These are phyloP conservation scores for Eueides isabella DNA, from an alignment of 1,140 invertebrate genomes.

Conservation along the genomic window DNA sequence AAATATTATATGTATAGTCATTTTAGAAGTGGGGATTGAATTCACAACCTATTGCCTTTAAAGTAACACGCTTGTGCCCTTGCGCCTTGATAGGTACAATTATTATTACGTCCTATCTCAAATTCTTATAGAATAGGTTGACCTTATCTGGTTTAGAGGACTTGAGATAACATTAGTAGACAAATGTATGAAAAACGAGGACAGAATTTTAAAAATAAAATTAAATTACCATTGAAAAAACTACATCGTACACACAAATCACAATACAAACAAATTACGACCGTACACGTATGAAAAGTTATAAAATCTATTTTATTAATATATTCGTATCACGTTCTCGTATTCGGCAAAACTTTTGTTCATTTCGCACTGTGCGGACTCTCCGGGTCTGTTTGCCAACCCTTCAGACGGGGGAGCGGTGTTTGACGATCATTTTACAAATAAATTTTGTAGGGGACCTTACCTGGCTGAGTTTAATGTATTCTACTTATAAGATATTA, in stretches of 20 bases:
- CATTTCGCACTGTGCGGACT: conserved; percentile 45
- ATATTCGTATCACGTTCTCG: conserved; percentile 47
- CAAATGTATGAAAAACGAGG: no score
- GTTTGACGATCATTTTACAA: conserved; percentile 75
- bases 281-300: not conserved
- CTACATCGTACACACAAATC: not conserved
- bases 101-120: no score
- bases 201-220: not conserved
- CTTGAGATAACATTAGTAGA: no score
- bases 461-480: conserved; percentile 45
- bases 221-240: not conserved
- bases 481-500: conserved; percentile 17
- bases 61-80: no score
- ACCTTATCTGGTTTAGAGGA: no score
- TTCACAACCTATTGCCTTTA: no score
- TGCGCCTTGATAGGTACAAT: no score
- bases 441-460: conserved; percentile 57
- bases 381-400: conserved; percentile 46
- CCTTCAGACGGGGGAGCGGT: conserved; percentile 49
- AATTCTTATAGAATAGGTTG: no score
- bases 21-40: no score
- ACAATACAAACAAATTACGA: not conserved
- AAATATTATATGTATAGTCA: no score
- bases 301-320: conserved; percentile 33
- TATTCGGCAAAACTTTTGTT: conserved; percentile 53